Conservation (phyloP, 2,888 invertebrate species). For the Punctoribates punctum region DNA sequence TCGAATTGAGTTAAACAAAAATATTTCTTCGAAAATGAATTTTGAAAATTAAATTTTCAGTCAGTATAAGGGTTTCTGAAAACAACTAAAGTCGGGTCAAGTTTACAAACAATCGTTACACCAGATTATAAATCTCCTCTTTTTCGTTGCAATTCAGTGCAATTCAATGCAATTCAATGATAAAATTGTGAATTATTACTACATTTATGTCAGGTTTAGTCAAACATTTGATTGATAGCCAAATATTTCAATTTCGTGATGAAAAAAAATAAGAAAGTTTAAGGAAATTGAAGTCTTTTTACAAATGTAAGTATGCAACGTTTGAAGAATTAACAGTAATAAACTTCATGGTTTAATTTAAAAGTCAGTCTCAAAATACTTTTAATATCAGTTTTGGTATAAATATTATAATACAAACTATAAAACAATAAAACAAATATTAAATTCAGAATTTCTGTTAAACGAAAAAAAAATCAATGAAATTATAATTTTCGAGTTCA, state of each 20-base stretch:
- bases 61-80: no score
- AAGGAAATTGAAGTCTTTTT: neutral
- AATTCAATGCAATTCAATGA: neutral
- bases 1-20: no score
- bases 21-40: no score
- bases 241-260: neutral
- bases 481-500: no score
- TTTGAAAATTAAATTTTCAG: no score
- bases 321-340: neutral
- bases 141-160: no score
- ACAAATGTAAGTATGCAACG: neutral
- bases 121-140: no score
- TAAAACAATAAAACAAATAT: neutral
- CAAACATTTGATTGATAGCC: slow-evolving; percentile 4
- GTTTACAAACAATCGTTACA: no score
- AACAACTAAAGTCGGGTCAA: no score
- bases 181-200: slow-evolving; percentile 11
- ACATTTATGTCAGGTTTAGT: neutral
- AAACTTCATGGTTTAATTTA: neutral
- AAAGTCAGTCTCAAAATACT: neutral
- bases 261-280: no score
- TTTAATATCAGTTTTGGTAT: neutral
- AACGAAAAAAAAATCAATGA: no score
- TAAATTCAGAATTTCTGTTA: neutral
- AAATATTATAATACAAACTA: neutral